phyloP scores from a whole-genome alignment of 2,113 vertebrate species.

The Passer domesticus region DNA sequence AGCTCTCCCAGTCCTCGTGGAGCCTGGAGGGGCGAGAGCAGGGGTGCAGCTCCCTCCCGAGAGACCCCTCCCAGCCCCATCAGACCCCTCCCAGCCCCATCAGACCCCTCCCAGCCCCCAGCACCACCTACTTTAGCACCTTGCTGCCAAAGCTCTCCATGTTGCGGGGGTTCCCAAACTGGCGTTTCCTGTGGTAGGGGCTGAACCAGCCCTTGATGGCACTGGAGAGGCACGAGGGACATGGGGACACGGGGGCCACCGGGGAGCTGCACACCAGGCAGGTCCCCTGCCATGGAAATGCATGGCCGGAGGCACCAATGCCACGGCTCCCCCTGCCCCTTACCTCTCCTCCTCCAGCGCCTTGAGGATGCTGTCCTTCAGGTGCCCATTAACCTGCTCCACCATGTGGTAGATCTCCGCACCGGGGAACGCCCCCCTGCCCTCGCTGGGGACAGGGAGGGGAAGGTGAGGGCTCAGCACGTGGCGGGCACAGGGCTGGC shows the following conservation, averaged over 20 bases:
- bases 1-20: conserved; percentile 72
- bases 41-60: background rate
- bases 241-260: background rate
- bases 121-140: conserved; percentile 71
- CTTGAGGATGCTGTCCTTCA: conserved; percentile 60
- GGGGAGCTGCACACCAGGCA: fast-evolving
- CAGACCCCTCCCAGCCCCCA: background rate
- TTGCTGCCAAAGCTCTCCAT: conserved; percentile 69
- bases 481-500: fast-evolving
- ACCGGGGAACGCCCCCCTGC: conserved; percentile 67
- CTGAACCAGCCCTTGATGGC: conserved; percentile 75
- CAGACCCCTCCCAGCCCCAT: background rate
- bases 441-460: conserved; percentile 55
- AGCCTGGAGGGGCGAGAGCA: conserved; percentile 10
- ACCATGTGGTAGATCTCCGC: conserved; percentile 76
- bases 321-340: fast-evolving
- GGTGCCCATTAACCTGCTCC: conserved; percentile 59
- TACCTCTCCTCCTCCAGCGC: conserved; percentile 70
- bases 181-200: conserved; percentile 72
- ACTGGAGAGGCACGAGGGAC: background rate
- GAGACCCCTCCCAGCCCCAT: background rate
- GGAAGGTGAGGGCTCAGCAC: background rate
- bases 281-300: background rate
- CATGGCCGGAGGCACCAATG: fast-evolving
- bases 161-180: conserved; percentile 79